Conservation (phyloP, 2,797 vertebrate genomes). For the Linurgus olivaceus region DNA sequence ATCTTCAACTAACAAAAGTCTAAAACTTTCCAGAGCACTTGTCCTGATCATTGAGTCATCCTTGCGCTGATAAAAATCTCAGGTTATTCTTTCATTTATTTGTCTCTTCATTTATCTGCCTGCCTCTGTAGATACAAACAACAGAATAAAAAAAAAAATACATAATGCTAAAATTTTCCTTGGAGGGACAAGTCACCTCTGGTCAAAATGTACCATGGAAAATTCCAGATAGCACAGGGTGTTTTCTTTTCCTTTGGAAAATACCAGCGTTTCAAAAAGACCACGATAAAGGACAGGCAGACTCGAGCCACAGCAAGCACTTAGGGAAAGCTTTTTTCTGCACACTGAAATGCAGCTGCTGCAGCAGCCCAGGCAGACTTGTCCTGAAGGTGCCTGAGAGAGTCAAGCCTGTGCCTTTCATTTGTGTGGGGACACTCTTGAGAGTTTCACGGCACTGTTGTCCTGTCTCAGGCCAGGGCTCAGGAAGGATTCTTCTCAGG, state of each 20-base stretch:
- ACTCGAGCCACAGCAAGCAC: not conserved
- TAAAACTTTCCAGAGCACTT: constrained; percentile 16
- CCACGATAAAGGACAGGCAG: not conserved
- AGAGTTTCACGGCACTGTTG: not conserved
- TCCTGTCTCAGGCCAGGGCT: fast-evolving
- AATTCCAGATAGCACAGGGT: constrained; percentile 26
- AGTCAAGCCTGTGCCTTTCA: not conserved
- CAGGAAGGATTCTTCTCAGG: not conserved
- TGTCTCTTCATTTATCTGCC: not conserved
- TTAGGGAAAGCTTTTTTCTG: not conserved
- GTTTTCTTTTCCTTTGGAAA: constrained; percentile 23
- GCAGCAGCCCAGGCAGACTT: not conserved
- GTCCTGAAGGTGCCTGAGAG: fast-evolving
- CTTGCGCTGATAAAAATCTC: constrained; percentile 32
- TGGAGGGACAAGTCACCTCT: not conserved
- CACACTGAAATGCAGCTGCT: not conserved
- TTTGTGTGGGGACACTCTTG: fast-evolving
- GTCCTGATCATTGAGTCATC: not conserved
- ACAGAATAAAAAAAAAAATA: not conserved
- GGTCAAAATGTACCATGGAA: constrained; percentile 11
- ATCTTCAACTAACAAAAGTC: not conserved
- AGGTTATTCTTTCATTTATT: constrained; percentile 2
- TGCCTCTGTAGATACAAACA: not conserved
- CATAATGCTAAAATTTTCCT: not conserved
- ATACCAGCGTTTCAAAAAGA: not conserved